These are phyloP conservation scores for Symphodus melops DNA, from an alignment of 2,113 vertebrate species.

Conservation along the genomic window DNA sequence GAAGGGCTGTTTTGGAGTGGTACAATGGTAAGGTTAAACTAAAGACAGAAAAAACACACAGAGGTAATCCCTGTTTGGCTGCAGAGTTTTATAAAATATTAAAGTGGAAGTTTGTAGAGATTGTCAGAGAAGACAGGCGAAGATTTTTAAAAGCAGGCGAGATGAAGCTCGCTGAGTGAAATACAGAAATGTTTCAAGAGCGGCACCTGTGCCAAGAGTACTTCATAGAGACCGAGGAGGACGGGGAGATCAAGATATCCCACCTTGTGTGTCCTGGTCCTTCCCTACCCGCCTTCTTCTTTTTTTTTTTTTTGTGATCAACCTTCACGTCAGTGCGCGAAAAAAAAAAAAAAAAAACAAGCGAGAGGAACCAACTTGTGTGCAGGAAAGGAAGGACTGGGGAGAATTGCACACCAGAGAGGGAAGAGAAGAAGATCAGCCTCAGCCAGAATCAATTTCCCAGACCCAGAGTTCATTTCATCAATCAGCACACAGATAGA, in stretches of 20 bases:
- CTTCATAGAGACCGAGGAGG: constrained; percentile 28
- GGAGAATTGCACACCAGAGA: constrained; percentile 7
- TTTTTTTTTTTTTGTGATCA: constrained; percentile 20
- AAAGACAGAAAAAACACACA: constrained; percentile 19
- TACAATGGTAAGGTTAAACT: constrained; percentile 9
- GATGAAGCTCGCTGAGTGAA: constrained; percentile 29
- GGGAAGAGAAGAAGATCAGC: constrained; percentile 56
- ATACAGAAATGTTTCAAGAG: constrained; percentile 39
- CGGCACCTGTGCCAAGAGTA: constrained; percentile 25
- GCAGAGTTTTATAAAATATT: constrained; percentile 59
- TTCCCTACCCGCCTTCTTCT: too few species aligned
- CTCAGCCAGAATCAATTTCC: constrained; percentile 79
- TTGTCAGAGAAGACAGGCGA: constrained; percentile 47
- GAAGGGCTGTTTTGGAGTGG: background rate
- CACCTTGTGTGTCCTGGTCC: constrained; percentile 29
- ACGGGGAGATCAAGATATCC: constrained; percentile 41
- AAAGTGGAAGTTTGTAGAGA: constrained; percentile 37
- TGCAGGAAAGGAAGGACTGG: constrained; percentile 11
- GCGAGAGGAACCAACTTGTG: constrained; percentile 25
- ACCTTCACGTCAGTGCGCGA: constrained; percentile 17
- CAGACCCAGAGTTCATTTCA: constrained; percentile 80
- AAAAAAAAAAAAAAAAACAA: constrained; percentile 49
- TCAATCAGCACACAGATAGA: constrained; percentile 78
- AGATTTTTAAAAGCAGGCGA: constrained; percentile 44
- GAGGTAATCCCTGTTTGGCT: constrained; percentile 38